Evolutionary conservation across 2,113 vertebrate genomes (phyloP).

Genomic region (Ahaetulla prasina): DNA sequence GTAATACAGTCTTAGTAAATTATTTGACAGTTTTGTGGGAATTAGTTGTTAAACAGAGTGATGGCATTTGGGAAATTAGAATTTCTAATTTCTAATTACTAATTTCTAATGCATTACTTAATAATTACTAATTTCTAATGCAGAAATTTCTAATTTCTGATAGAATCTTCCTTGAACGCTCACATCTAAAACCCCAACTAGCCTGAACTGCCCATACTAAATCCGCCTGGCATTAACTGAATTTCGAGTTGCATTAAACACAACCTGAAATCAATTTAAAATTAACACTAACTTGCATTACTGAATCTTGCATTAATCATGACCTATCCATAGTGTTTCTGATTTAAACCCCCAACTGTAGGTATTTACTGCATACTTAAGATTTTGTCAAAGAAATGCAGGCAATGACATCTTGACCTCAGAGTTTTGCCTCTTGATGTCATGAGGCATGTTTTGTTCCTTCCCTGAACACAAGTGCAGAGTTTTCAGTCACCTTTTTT

Average conservation of each 20-base stretch:
- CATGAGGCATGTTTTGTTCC: not conserved
- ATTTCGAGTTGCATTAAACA: not conserved
- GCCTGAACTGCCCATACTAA: not conserved
- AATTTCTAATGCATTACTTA: too few species aligned
- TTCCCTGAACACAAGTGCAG: not conserved
- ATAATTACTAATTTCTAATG: too few species aligned
- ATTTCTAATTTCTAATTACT: too few species aligned
- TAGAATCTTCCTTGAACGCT: not conserved
- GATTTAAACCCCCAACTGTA: constrained; percentile 17
- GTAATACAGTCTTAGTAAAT: too few species aligned
- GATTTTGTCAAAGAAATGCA: not conserved
- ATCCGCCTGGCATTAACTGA: not conserved
- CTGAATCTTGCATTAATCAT: not conserved
- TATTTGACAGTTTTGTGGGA: too few species aligned
- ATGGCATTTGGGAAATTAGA: too few species aligned
- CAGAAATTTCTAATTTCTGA: too few species aligned
- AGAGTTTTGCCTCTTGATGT: not conserved
- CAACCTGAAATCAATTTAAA: not conserved
- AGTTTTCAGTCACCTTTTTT: constrained; percentile 3
- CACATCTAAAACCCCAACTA: not conserved
- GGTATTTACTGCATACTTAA: not conserved
- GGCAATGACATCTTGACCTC: not conserved
- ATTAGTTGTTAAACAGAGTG: too few species aligned
- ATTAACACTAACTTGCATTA: not conserved
- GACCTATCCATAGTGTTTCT: not conserved